Percentiles rank a stretch among this genome's conserved stretches.
Evolutionary conservation across 2,888 invertebrate species (phyloP).

Genomic region (Thereva unica): DNA sequence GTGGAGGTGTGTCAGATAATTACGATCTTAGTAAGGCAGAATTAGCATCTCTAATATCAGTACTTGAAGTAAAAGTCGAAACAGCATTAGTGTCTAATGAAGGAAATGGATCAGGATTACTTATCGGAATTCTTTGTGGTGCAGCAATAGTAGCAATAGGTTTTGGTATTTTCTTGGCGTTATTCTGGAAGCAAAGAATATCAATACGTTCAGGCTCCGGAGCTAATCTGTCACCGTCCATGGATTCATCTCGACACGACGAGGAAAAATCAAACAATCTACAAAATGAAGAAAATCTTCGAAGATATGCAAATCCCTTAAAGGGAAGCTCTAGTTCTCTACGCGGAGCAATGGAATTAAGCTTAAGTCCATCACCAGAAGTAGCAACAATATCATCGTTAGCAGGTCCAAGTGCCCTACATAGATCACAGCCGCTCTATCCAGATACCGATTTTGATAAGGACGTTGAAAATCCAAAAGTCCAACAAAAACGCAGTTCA

Average conservation of each 20-base stretch:
- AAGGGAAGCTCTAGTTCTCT: constrained; percentile 65
- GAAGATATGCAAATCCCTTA: constrained; percentile 79
- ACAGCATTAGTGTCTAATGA: constrained; percentile 64
- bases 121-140: constrained; percentile 59
- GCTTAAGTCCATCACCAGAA: constrained; percentile 56
- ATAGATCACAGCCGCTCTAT: constrained; percentile 56
- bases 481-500: constrained; percentile 61
- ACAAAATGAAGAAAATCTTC: constrained; percentile 87
- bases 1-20: constrained; percentile 49
- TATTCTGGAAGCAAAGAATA: constrained; percentile 64
- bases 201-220: constrained; percentile 61
- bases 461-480: constrained; percentile 50
- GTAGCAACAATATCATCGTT: constrained; percentile 51
- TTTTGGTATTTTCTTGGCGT: constrained; percentile 59
- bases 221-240: constrained; percentile 61
- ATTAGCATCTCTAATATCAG: constrained; percentile 68
- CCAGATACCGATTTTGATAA: constrained; percentile 57
- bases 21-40: constrained; percentile 61
- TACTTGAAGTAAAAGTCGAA: constrained; percentile 76
- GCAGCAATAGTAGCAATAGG: constrained; percentile 57
- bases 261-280: constrained; percentile 90
- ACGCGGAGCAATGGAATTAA: constrained; percentile 62
- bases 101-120: constrained; percentile 53
- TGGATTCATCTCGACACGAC: constrained; percentile 70
- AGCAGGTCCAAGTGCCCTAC: constrained; percentile 57